Base-by-base conservation (phyloP, 2,888 invertebrate species). In the Lagria hirta region DNA sequence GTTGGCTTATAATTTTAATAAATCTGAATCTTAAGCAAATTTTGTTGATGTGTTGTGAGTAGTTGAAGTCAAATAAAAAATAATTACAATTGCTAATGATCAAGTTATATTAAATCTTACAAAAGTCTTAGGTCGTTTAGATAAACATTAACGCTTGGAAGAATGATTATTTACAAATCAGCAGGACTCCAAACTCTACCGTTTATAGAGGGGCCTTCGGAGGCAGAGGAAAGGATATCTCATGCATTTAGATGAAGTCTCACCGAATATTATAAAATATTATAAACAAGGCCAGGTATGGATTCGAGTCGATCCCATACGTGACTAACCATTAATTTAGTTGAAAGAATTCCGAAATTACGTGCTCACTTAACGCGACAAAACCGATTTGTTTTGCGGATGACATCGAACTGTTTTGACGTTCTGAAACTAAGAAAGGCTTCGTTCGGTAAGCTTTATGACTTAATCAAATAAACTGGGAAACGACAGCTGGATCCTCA, bases 161-260 rank as follows among this genome's bases (percentile, higher is more conserved):
- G 65, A 65, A 68, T 66, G 63, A 66, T 68, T 66, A 68, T 68
- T 66, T 65, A 67, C 65, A 53, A 61, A 65, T 51, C 62, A 64
- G 64, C 65, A 59, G 64, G 65, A 55, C 46, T 51, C 51, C 53
- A 46, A 49, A 44, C 52, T 49, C 36, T 38, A 33, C 34, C 21
- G 32, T 43, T 38, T 38, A 45, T 49, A 48, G 49, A 43, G 43
- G 43, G 32, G 50, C 45, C 44, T 47, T 48, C 50, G 55, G 50
- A 49, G 43, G 23, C 37, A 45, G 54, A 41, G 33, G 42, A 37
- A 33, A 32, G 20, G 40, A 52, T 54, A 38, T 49, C 55, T 62
- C 62, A 62, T 65, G 65, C 63, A 64, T 64, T 62, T 63, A 64
- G 62, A 66, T 64, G 63, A 63, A 60, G 52, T 50, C 57, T 59